These are phyloP conservation scores for Astropecten irregularis DNA, from an alignment of 53 echinoderm and acorn worm species.

Conservation along the genomic window DNA sequence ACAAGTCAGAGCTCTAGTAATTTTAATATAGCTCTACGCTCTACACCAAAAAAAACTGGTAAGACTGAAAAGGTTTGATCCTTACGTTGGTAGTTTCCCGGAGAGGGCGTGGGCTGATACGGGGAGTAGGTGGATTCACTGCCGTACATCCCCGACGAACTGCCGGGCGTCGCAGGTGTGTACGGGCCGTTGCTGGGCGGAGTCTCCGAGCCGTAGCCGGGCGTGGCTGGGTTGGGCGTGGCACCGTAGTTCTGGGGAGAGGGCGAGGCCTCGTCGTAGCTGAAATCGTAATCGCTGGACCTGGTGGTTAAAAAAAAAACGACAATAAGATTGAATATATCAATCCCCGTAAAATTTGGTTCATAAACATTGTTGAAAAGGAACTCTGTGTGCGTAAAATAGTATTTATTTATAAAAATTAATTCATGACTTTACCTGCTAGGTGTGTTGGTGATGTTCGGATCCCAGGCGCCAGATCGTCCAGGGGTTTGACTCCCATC, in stretches of 20 bases:
- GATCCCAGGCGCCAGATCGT: constrained; percentile 95
- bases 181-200: constrained; percentile 88
- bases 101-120: constrained; percentile 82
- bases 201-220: constrained; percentile 83
- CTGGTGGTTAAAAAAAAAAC: no score
- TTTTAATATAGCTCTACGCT: no score
- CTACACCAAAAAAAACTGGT: no score
- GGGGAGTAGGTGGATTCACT: constrained; percentile 95
- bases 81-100: constrained; percentile 91
- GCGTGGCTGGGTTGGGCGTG: constrained; percentile 79
- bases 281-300: constrained; percentile 73
- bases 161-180: constrained; percentile 91
- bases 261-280: constrained; percentile 92
- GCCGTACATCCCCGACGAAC: constrained; percentile 90
- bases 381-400: no score
- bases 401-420: no score
- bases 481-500: constrained; percentile 96
- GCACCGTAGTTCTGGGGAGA: constrained; percentile 91
- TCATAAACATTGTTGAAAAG: no score
- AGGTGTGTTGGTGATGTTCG: constrained; percentile 88
- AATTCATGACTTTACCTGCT: constrained; percentile 97
- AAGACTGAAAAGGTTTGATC: no score
- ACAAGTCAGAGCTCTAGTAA: no score
- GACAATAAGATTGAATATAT: neutral
- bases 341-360: neutral